Evolutionary conservation across 37 sponge, comb jelly and placozoan genomes (phyloP).

Genomic region (Spongilla lacustris): DNA sequence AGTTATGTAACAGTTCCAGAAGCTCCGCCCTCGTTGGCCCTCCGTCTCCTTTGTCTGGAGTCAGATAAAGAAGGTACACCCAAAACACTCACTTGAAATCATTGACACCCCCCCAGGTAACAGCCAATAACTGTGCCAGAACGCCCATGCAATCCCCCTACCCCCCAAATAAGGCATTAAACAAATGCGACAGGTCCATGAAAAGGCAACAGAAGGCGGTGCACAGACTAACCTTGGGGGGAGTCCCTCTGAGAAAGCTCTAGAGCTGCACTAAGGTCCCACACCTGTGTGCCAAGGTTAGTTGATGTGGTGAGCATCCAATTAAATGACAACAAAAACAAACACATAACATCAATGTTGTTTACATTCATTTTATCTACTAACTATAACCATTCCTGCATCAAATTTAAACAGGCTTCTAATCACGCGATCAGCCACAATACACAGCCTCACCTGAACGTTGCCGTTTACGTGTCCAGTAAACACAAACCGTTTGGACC

Average conservation of each 20-base stretch:
- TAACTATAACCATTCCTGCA: neutral
- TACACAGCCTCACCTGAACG: slow-evolving; percentile 76
- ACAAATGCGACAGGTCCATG: too few species aligned
- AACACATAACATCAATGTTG: neutral
- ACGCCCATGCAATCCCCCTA: too few species aligned
- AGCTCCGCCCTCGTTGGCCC: slow-evolving; percentile 85
- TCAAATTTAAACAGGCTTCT: neutral
- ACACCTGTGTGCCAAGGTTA: slow-evolving; percentile 63
- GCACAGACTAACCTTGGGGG: neutral
- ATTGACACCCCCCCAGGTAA: neutral
- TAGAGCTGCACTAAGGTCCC: slow-evolving; percentile 94
- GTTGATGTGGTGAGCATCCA: neutral
- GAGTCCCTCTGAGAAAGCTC: slow-evolving; percentile 65
- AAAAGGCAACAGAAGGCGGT: too few species aligned
- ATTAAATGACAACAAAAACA: neutral
- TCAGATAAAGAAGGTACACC: neutral
- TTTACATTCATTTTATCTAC: neutral
- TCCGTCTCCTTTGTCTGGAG: slow-evolving; percentile 22
- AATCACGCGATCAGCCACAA: neutral
- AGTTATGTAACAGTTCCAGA: slow-evolving; percentile 83
- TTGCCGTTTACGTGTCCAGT: slow-evolving; percentile 93
- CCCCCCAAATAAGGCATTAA: too few species aligned
- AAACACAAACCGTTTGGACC: slow-evolving; percentile 88
- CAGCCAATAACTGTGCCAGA: neutral
- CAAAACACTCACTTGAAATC: neutral